Conservation (phyloP, 2,113 vertebrate genomes). For the Pollachius pollachius region DNA sequence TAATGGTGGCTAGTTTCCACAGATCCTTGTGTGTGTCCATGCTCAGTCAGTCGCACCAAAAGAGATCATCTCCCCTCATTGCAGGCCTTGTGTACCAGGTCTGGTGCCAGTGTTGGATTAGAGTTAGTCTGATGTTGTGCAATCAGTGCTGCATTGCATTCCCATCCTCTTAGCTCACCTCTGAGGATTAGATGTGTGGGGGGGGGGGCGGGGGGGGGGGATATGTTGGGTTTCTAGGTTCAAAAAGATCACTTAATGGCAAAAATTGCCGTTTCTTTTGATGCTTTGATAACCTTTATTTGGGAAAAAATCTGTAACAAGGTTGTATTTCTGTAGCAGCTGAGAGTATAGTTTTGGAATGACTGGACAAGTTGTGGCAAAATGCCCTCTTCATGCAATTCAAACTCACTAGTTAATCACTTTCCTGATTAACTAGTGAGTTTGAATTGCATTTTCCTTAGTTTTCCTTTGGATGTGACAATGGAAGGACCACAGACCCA, state of each 20-base stretch:
- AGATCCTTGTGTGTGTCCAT: slow-evolving; percentile 30
- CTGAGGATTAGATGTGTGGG: slow-evolving; percentile 27
- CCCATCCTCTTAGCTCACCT: slow-evolving; percentile 35
- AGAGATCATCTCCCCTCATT: slow-evolving; percentile 45
- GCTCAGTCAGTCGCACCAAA: slow-evolving; percentile 55
- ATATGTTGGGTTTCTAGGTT: too few relatives aligned
- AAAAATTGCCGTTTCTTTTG: neutral
- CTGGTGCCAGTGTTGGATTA: slow-evolving; percentile 27
- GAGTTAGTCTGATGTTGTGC: slow-evolving; percentile 45
- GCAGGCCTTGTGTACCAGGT: slow-evolving; percentile 47
- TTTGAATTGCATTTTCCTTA: too few relatives aligned
- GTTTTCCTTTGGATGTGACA: too few relatives aligned
- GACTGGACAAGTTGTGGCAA: too few relatives aligned
- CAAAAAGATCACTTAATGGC: slow-evolving; percentile 2
- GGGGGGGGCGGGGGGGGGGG: neutral
- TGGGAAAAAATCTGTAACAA: too few relatives aligned
- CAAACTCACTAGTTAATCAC: too few relatives aligned
- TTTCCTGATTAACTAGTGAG: too few relatives aligned
- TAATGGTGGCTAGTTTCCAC: slow-evolving; percentile 55
- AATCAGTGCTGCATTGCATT: slow-evolving; percentile 47
- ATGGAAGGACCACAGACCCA: too few relatives aligned
- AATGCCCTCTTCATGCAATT: too few relatives aligned
- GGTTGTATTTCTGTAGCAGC: too few relatives aligned
- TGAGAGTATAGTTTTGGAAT: too few relatives aligned
- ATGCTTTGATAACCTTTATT: too few relatives aligned